Evolutionary conservation across 2,888 invertebrate species (phyloP).

Genomic region (Caenorhabditis macrosperma): DNA sequence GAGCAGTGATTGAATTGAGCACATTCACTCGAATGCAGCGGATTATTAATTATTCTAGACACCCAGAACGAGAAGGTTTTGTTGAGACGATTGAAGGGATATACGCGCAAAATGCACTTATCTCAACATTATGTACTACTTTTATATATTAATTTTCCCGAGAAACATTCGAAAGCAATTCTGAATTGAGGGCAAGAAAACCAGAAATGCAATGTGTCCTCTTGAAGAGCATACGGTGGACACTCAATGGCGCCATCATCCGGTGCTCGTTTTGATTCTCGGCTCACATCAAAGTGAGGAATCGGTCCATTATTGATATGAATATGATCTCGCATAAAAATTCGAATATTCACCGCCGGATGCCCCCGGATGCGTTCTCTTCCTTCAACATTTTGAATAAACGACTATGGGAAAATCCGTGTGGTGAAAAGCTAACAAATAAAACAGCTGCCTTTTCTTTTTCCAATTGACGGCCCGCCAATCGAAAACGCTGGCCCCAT

Average conservation of each 20-base stretch:
- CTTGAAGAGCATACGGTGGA: constrained; percentile 8
- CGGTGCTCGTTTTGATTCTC: constrained; percentile 42
- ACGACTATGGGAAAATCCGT: constrained; percentile 56
- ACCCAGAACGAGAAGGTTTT: constrained; percentile 15
- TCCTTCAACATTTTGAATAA: constrained; percentile 43
- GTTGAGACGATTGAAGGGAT: constrained; percentile 15
- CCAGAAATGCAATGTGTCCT: neutral
- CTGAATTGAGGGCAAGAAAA: neutral
- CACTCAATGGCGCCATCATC: constrained; percentile 24
- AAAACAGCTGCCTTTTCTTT: constrained; percentile 38
- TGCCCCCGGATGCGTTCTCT: constrained; percentile 19
- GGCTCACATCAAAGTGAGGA: constrained; percentile 57
- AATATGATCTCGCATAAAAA: constrained; percentile 52
- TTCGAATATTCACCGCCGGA: constrained; percentile 44
- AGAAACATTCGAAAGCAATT: constrained; percentile 15
- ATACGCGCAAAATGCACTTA: constrained; percentile 20
- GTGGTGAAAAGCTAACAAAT: constrained; percentile 22
- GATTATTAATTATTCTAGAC: constrained; percentile 31
- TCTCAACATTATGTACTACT: constrained; percentile 24
- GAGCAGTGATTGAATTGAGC: constrained; percentile 9
- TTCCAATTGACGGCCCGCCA: constrained; percentile 2
- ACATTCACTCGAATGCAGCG: constrained; percentile 25
- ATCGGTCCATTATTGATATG: constrained; percentile 37
- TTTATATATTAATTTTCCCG: too few relatives aligned
- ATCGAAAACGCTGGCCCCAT: constrained; percentile 1